Evolutionary conservation across 1,140 invertebrate genomes (phyloP).

Genomic region (Aporrectodea caliginosa): DNA sequence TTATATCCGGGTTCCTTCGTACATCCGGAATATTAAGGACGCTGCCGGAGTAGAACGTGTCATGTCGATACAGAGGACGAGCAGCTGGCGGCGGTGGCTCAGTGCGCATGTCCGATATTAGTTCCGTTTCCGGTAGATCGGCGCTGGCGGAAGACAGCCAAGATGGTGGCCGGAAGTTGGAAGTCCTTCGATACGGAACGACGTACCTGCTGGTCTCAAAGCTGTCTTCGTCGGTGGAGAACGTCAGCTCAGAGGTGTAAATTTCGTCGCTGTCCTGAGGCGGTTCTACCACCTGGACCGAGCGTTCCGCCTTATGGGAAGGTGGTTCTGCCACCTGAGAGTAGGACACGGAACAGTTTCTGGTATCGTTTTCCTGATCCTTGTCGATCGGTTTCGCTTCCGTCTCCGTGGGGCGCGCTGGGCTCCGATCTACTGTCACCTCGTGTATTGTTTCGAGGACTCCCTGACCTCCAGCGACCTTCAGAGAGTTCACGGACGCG

Average conservation of each 20-base stretch:
- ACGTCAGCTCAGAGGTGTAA: neutral
- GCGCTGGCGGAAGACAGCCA: neutral
- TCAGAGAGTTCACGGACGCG: neutral
- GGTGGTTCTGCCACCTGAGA: neutral
- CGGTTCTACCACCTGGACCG: neutral
- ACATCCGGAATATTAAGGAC: slow-evolving; percentile 83
- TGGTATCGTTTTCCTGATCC: neutral
- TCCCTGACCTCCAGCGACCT: neutral
- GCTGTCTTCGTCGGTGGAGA: neutral
- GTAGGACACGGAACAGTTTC: neutral
- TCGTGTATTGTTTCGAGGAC: neutral
- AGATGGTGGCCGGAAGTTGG: neutral
- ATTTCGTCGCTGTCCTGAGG: neutral
- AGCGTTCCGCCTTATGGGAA: too few species aligned
- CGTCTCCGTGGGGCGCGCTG: neutral
- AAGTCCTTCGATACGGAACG: neutral
- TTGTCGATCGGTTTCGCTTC: neutral
- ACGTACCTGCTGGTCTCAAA: neutral
- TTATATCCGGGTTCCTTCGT: slow-evolving; percentile 67
- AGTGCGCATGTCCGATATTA: neutral
- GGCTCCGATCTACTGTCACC: neutral
- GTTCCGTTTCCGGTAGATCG: neutral
- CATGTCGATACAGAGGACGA: slow-evolving; percentile 84
- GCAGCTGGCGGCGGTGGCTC: slow-evolving; percentile 54
- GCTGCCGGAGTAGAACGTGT: slow-evolving; percentile 93